Evolutionary conservation across 2,888 invertebrate genomes (phyloP), one percentile per base, ranked within the genome.

Genomic region (Microctonus aethiopoides): DNA sequence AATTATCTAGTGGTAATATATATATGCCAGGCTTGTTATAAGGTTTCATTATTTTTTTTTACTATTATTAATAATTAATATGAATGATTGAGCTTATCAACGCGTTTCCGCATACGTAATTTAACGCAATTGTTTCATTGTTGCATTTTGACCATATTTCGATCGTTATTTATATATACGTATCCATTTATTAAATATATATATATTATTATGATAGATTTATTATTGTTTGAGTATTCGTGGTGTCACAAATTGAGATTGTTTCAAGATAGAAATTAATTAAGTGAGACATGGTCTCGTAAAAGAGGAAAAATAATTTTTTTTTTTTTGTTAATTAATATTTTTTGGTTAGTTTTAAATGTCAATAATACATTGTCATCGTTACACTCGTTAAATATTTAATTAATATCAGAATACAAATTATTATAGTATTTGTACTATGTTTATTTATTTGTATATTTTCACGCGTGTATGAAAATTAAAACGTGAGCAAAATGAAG

Each of bases 91-190:
- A 54, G 34, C 56, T 65, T 51, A 62, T 63, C 29, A 46, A 22
- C 11, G 46, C 46, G 16, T 16, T 34, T 32, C 34, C 34, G 20
- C 7, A 11, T 36, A 22, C 51, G 51, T 26, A n/a, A 16, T n/a
- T 24, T 34, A 24, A 46, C 54, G 54, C 64, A 54, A 34, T 34
- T 54, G 64, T 64, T 54, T 64, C 52, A 64, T 79, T 75, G 75
- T 78, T 76, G 79, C 72, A 79, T 80, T 82, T 80, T 81, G 76
- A 76, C 76, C 70, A 78, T 80, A 77, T 79, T 77, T 78, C 46
- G 61, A 71, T 67, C 67, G 67, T 71, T 71, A 63, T 63, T 54
- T 51, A 71, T 80, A 79, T 81, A n/a, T n/a, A 46, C 7, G 79
- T 79, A 82, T 81, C 80, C 76, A 82, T 80, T 80, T 78, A 73